Evolutionary conservation across 2,113 vertebrate genomes (phyloP), one percentile per base, ranked within the genome.

Genomic region (Salvator merianae): DNA sequence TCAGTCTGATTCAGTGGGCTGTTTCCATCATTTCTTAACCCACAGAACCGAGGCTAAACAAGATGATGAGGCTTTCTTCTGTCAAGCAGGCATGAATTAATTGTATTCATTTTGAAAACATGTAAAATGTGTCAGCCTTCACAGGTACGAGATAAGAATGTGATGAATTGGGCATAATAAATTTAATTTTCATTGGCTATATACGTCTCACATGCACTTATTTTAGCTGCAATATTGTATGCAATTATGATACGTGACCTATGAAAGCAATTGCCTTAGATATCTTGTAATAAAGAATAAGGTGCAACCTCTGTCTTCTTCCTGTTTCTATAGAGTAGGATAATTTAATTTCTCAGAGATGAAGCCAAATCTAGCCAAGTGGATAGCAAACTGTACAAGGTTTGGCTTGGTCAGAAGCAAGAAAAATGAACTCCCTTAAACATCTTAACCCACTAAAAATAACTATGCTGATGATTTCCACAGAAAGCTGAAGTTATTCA

Each of bases 171-270:
- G 13, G n/a, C 43, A 43, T 72, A 82, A 83, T 83, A 76, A 68
- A 66, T 43, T 75, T 81, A 74, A 81, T 86, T 53, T 87, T 82
- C 83, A 85, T 79, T 73, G 68, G 66, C 34, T 32, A 83, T 73
- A 62, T 87, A 83, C 59, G 68, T 68, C 70, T 79, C 32, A 72
- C 59, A 87, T 73, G 16, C 62, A 69, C 40, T 79, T 79, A 59
- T 83, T 83, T 83, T 83, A 87, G 79, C 43, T 38, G 40, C 28
- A 55, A 18, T 79, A 73, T 20, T 83, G 32, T 65, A 66, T 73
- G 66, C 78, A 87, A 87, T 83, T 79, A 87, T 65, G 69, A 87
- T 78, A 65, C 74, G 53, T 72, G 83, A 73, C 77, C 77, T 73
- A 73, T 62, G 63, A 85, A 79, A 85, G 68, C 76, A 85, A 85